Base-by-base conservation (phyloP, 1,140 invertebrate species). In the Drosophila simulans region DNA sequence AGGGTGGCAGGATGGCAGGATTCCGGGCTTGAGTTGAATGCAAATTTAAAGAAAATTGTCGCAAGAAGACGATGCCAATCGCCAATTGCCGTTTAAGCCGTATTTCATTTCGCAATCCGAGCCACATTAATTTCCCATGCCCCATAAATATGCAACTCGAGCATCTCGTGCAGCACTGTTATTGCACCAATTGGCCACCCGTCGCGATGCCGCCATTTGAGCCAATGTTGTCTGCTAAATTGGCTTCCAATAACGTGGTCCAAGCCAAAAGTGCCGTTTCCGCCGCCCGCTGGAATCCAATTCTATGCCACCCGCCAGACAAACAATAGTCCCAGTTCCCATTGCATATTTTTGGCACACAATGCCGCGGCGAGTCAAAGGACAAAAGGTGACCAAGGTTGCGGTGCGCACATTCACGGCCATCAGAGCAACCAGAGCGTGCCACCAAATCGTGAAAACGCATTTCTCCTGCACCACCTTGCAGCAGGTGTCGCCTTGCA, bases 91-190 rank as follows among this genome's bases (percentile, higher is more conserved):
- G 55, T 57, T 72, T 75, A 57, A 75, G 53, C 20, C 52, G 39
- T 42, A 40, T 45, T 31, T 40, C 34, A 25, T 8, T 25, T 34
- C 40, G 66, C 62, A 31, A 80, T 60, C 70, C 63, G 62, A 76
- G 77, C 58, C 63, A 64, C 71, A 81, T 81, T 69, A 85, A 86
- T 84, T 68, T 69, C 68, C 51, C 10, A 69, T 40, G 43, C 40
- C 39, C 81, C 68, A 84, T 86, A 86, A 84, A 84, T 86, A 86
- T 86, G 77, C 72, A 81, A 86, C 63, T 55, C 62, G 73, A 84
- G 55, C 56, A 43, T 48, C 40, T 35, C 42, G 64, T 43, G 37
- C 15, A 40, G 68, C 68, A 77, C 51, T 77, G 72, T 58, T 70
- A 64, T 77, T 65, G 77, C 72, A 85, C 82, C 80, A 84, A 84